phyloP scores from a whole-genome alignment of 2,113 vertebrate genomes.

The Chelonoidis abingdonii region DNA sequence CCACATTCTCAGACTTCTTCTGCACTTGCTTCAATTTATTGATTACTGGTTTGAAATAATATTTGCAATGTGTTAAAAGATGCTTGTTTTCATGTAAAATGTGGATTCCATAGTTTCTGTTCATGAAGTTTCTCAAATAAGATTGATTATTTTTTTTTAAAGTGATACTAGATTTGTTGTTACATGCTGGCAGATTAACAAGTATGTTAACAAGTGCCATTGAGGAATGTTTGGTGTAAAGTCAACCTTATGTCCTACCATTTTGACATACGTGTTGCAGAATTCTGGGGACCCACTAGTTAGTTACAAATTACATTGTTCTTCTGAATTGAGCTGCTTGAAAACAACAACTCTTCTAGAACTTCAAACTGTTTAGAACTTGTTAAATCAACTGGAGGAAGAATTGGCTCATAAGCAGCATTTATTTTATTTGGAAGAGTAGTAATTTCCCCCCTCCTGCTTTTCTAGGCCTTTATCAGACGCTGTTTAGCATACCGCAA shows the following conservation, averaged over 20 bases:
- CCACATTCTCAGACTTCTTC: not conserved
- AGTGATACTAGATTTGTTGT: not conserved
- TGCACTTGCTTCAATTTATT: not conserved
- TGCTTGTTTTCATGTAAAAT: not conserved
- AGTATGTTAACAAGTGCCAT: not conserved
- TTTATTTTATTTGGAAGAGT: not conserved
- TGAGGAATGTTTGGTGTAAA: not conserved
- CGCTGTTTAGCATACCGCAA: constrained; percentile 98
- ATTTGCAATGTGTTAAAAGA: not conserved
- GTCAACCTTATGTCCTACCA: not conserved
- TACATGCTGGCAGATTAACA: not conserved
- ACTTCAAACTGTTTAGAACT: not conserved
- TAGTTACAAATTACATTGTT: not conserved
- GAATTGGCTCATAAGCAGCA: not conserved
- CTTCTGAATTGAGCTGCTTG: not conserved
- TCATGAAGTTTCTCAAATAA: not conserved
- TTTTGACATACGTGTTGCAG: not conserved
- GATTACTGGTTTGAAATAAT: too few species aligned
- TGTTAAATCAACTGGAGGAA: not conserved
- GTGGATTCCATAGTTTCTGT: not conserved
- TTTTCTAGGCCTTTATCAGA: constrained; percentile 93
- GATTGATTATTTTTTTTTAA: not conserved
- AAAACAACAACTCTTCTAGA: not conserved
- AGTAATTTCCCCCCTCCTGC: not conserved
- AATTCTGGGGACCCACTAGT: not conserved